Evolutionary conservation across 1,140 invertebrate species (phyloP).

Genomic region (Myzus persicae): DNA sequence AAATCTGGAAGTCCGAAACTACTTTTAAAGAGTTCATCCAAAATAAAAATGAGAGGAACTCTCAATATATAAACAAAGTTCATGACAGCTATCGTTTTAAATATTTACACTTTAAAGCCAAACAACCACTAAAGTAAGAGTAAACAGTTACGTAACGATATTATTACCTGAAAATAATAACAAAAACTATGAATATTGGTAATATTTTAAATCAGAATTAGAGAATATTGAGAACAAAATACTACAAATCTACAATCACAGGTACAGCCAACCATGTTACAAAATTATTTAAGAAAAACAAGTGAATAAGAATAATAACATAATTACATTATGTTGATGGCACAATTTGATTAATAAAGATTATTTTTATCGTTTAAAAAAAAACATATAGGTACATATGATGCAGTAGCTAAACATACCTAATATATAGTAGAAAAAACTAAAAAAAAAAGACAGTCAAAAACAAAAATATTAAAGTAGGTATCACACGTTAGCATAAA

Average conservation of each 20-base stretch:
- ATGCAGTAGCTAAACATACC: neutral
- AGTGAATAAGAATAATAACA: too few relatives aligned
- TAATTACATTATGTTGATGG: neutral
- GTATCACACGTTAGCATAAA: neutral
- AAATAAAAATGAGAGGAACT: conserved; percentile 59
- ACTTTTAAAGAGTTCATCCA: conserved; percentile 59
- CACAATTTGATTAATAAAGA: neutral
- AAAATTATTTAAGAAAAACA: neutral
- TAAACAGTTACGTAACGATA: neutral
- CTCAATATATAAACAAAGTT: conserved; percentile 43
- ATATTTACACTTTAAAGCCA: neutral
- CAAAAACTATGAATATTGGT: neutral
- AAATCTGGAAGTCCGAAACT: conserved; percentile 51
- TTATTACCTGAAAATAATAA: neutral
- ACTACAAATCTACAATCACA: neutral
- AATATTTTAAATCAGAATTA: neutral
- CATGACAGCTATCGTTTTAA: neutral
- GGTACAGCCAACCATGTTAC: neutral
- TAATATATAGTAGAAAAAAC: neutral
- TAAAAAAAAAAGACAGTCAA: neutral
- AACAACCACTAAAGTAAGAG: too few relatives aligned
- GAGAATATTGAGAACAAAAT: neutral
- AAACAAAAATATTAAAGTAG: neutral
- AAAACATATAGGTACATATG: neutral
- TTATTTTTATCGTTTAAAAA: neutral